Percentiles rank a stretch among this genome's conserved stretches.
These are phyloP conservation scores for Haliclystus octoradiatus DNA, from an alignment of 30 jellyfish, hydroid and myxozoan species.

Conservation along the genomic window DNA sequence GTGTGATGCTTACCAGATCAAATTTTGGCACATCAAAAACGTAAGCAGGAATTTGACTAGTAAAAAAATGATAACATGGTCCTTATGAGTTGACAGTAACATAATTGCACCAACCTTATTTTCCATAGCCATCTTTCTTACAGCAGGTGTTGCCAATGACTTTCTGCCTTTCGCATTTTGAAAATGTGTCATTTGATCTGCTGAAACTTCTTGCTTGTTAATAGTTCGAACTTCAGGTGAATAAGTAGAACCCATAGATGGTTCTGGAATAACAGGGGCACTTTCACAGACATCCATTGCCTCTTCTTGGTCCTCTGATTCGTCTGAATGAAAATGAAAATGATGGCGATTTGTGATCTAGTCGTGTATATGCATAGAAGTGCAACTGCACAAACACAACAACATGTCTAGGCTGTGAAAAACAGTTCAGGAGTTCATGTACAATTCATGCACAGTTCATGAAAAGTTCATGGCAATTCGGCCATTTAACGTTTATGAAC, in stretches of 20 bases:
- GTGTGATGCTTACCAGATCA: no score
- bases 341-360: not conserved
- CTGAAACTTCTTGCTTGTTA: not conserved
- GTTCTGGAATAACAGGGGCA: slow-evolving; percentile 53
- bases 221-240: not conserved
- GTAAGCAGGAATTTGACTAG: no score
- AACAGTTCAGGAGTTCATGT: no score
- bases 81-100: no score
- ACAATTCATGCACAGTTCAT: no score
- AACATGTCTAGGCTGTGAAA: no score
- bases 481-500: no score
- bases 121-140: slow-evolving; percentile 85
- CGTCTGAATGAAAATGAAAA: not conserved
- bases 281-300: slow-evolving; percentile 23
- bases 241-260: slow-evolving; percentile 12
- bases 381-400: no score
- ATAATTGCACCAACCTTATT: slow-evolving; percentile 40
- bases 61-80: no score
- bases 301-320: slow-evolving; percentile 38
- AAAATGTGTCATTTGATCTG: not conserved
- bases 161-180: slow-evolving; percentile 1
- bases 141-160: slow-evolving; percentile 86
- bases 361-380: no score
- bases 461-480: no score
- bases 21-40: no score